Base-by-base conservation (phyloP, 2,888 invertebrate genomes). In the Parthenolecanium corni region DNA sequence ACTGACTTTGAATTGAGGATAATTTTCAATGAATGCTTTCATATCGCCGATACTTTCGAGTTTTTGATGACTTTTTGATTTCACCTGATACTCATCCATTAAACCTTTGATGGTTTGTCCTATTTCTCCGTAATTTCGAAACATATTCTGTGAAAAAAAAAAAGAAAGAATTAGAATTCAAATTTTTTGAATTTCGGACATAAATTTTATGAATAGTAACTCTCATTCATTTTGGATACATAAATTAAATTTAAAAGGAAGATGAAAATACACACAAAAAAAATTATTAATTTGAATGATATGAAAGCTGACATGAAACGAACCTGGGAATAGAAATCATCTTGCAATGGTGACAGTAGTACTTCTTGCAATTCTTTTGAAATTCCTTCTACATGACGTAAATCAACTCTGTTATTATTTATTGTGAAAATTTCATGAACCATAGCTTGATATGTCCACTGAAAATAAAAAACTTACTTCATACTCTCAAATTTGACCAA, bases 381-480 rank as follows among this genome's bases (percentile, higher is more conserved):
- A 66, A 93, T 85, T 49, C 87, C 90, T 14, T 89, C 84, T 24
- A 91, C 81, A 67, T 84, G 81, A 0, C 89, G 85, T 66, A 98
- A 80, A 73, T 86, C 90, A 24, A 98, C 95, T 64, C 96, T 82
- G 76, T 95, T 94, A 74, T 94, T 95, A 71, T 84, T 84, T 67
- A 99, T 94, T 0, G 85, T 85, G 46, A 99, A 75, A 58, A 98
- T 75, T 75, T 99, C 97, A 75, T 99, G 98, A 11, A 99, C 94
- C 98, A 99, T 98, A 1, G 98, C 98, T 75, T 99, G 97, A 76
- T 99, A 99, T 0, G 97, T 98, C 98, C 98, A 99, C 80, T 94
- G 67, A 23, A 51, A 62, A 66, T 49, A 23, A 56, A 51, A 52
- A 47, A 42, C 24, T 18, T 25, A 61, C 21, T 31, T 6, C 31